Evolutionary conservation across 35 echinoderm and acorn worm species (phyloP), one percentile per base, ranked within the genome.

Genomic region (Lytechinus variegatus): DNA sequence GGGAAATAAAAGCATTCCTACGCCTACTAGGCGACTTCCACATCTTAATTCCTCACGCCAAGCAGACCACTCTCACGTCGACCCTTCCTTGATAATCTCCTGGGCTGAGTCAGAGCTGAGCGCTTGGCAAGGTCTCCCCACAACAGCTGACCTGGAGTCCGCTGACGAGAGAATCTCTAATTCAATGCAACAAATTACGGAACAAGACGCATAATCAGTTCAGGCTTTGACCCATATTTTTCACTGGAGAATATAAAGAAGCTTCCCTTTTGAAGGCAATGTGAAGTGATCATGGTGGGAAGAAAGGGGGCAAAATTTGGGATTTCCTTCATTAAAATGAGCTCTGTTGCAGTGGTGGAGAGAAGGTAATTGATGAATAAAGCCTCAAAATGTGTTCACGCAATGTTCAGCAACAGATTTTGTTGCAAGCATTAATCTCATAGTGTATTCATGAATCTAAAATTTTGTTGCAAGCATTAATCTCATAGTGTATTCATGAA

Each of bases 121-220:
- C 16, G 6, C 24, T 90, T 90, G 88, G 88, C 88, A 90, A 90
- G 88, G 29, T 8, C 88, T 58, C 66, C 66, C 88, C 88, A 8
- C 88, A 33, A 90, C 88, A 90, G 88, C 88, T 90, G 88, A 90
- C 88, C 88, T 52, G 88, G 10, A 13, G 28, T 10, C 10, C 29
- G 52, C 52, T 90, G 88, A 90, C 28, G 88, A 52, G 88, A 90
- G 88, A 90, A 51, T 44, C 88, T 54, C 28, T 90, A 90, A 90
- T 90, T 90, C 88, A 44, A 54, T 54, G 88, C 88, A 90, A 52
- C 88, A 33, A 90, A 90, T 90, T 90, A 90, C 52, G 88, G 88
- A 90, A 79, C 66, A 54, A 52, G 88, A 44, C 88, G 7, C 52
- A 33, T 90, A 90, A 90, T 90, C 88, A 9, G 28, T 90, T 90